Evolutionary conservation across 2,888 invertebrate species (phyloP), one percentile per base, ranked within the genome.

Genomic region (Dryadula phaetusa): DNA sequence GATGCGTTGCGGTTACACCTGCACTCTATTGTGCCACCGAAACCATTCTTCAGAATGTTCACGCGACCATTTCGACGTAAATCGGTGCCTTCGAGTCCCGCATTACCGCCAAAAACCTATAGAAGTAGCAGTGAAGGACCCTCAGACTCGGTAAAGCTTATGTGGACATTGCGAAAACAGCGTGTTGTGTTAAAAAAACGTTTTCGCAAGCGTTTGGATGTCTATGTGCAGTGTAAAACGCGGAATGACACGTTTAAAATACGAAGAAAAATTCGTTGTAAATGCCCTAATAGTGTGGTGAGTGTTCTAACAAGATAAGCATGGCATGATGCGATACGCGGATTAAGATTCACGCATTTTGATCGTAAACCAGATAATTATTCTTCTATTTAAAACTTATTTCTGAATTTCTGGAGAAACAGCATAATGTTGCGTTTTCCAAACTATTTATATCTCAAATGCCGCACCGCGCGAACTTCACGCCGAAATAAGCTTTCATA

Each of bases 11-110:
- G 94, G 82, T 89, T 93, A 79, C 92, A 92, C 72, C 94, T 94
- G 70, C 94, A 94, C 78, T 93, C 93, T 62, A 92, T 93, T 78
- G 86, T 93, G 75, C 94, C 94, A 52, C 93, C 93, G 81, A 86
- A 90, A 83, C 93, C 94, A 75, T 93, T 95, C 87, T 94, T 95
- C 83, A 94, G 93, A 84, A 88, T 95, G 80, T 93, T 95, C 76
- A 92, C 94, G 73, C 93, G 95, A 77, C 95, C 95, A 46, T 95
- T 95, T 84, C 92, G 95, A 72, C 94, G 95, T 86, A 95, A 95
- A 86, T 95, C 95, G 42, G 94, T 93, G 28, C 95, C 95, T 6
- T 94, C 94, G 69, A 95, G 95, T 73, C 95, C 95, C 2, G 93
- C 94, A 49, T 88, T 94, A 63, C 94, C 94, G 4, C 94, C 94